Conservation (phyloP, 1,140 invertebrate species). For the Caenorhabditis brenneri region DNA sequence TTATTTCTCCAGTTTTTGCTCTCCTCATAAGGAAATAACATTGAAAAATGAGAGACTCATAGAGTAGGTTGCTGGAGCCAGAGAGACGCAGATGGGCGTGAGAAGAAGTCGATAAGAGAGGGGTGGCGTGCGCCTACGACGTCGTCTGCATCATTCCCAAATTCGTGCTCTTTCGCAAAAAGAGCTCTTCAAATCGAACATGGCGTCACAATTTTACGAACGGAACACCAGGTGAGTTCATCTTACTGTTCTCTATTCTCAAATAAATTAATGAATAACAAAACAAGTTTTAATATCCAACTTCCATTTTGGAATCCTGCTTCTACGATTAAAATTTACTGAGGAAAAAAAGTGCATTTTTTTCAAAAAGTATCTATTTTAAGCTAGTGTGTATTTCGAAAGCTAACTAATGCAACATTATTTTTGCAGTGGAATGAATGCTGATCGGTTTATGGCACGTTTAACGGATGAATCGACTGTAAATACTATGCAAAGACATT, state of each 20-base stretch:
- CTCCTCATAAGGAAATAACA: background rate
- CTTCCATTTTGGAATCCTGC: no score
- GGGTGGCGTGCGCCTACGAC: background rate
- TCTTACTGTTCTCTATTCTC: background rate
- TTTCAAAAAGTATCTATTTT: no score
- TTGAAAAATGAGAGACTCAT: background rate
- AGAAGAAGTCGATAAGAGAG: constrained; percentile 12
- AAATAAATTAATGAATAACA: background rate
- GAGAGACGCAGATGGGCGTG: background rate
- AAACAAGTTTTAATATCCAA: no score
- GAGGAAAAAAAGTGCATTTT: no score
- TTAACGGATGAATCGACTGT: constrained; percentile 75
- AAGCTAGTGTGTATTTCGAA: no score
- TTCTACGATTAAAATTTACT: no score
- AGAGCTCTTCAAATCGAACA: constrained; percentile 18
- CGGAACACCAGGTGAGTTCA: constrained; percentile 57
- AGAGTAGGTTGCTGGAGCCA: background rate
- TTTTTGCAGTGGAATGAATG: constrained; percentile 64
- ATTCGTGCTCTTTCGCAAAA: background rate
- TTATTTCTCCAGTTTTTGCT: background rate
- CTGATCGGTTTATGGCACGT: constrained; percentile 72
- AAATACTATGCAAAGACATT: constrained; percentile 89
- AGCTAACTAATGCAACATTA: background rate
- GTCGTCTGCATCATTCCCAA: background rate
- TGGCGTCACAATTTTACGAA: constrained; percentile 48